Conservation (phyloP, 2,113 vertebrate genomes). For the Hippocampus guttulatus region DNA sequence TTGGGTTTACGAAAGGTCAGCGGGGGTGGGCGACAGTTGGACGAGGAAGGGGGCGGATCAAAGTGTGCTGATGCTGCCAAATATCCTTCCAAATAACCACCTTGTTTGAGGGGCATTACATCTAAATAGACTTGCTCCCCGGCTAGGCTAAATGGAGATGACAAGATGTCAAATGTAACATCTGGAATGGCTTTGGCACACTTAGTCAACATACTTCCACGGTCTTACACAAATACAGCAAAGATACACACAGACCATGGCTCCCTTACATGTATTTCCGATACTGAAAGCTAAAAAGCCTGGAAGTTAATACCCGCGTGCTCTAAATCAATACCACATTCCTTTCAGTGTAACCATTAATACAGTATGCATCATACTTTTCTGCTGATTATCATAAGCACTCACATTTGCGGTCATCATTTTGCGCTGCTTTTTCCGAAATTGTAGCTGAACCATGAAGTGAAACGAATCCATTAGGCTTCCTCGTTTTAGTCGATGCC, state of each 20-base stretch:
- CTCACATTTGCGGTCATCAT: constrained; percentile 45
- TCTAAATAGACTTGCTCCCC: constrained; percentile 56
- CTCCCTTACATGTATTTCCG: constrained; percentile 33
- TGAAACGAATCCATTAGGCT: constrained; percentile 41
- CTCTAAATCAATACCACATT: constrained; percentile 61
- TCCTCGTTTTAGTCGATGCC: constrained; percentile 30
- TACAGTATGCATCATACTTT: constrained; percentile 45
- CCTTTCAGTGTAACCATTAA: constrained; percentile 47
- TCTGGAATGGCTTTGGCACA: constrained; percentile 64
- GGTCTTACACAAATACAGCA: constrained; percentile 38
- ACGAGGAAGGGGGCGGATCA: constrained; percentile 47
- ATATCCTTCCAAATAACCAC: constrained; percentile 50
- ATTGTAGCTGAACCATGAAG: constrained; percentile 20
- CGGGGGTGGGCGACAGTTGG: constrained; percentile 27
- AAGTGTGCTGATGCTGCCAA: constrained; percentile 57
- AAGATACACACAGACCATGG: constrained; percentile 63
- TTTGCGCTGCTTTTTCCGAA: constrained; percentile 26
- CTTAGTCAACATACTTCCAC: constrained; percentile 50
- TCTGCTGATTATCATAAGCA: constrained; percentile 49
- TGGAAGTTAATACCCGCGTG: constrained; percentile 57
- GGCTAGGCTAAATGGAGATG: constrained; percentile 62
- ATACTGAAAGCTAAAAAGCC: constrained; percentile 55
- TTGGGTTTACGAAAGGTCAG: constrained; percentile 64
- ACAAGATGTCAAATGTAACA: constrained; percentile 64
- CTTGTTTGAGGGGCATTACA: constrained; percentile 59